These are phyloP conservation scores for Drepana arcuata DNA, from an alignment of 1,140 invertebrate genomes.

Conservation along the genomic window DNA sequence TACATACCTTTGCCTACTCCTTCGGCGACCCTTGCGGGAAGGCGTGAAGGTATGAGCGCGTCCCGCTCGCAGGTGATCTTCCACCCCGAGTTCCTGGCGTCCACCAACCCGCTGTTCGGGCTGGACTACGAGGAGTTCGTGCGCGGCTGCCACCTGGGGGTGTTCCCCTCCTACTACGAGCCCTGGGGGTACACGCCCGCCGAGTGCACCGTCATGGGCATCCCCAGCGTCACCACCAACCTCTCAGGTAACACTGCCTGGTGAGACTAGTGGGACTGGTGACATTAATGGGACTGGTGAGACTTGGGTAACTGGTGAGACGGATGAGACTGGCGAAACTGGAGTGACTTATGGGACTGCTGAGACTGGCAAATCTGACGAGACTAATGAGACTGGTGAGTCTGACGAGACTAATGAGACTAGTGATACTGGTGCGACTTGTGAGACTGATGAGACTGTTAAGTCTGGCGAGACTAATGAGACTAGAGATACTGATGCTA, in stretches of 20 bases:
- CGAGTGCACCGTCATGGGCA: slow-evolving; percentile 99
- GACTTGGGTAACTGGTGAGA: no score
- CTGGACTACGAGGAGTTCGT: slow-evolving; percentile 99
- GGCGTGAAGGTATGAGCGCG: no score
- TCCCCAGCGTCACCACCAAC: slow-evolving; percentile 98
- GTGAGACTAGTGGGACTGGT: no score
- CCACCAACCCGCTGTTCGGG: slow-evolving; percentile 97
- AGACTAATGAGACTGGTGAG: no score
- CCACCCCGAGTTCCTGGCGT: slow-evolving; percentile 98
- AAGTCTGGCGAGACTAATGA: no score
- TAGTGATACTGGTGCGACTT: no score
- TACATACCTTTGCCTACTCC: no score
- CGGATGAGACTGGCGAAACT: no score
- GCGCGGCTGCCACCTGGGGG: slow-evolving; percentile 97
- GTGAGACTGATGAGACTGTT: neutral
- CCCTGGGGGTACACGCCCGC: slow-evolving; percentile 99
- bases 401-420: no score
- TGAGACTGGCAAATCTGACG: neutral
- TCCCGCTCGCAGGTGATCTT: slow-evolving; percentile 90
- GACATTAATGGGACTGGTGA: no score
- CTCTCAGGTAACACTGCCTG: slow-evolving; percentile 80
- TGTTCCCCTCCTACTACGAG: slow-evolving; percentile 99
- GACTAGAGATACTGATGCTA: no score
- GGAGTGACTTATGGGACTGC: neutral
- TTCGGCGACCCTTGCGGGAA: no score